A percentile compares a stretch with the other conserved stretches of the same genome.
phyloP scores from a whole-genome alignment of 2,888 invertebrate species.

The Agrochola lychnidis region DNA sequence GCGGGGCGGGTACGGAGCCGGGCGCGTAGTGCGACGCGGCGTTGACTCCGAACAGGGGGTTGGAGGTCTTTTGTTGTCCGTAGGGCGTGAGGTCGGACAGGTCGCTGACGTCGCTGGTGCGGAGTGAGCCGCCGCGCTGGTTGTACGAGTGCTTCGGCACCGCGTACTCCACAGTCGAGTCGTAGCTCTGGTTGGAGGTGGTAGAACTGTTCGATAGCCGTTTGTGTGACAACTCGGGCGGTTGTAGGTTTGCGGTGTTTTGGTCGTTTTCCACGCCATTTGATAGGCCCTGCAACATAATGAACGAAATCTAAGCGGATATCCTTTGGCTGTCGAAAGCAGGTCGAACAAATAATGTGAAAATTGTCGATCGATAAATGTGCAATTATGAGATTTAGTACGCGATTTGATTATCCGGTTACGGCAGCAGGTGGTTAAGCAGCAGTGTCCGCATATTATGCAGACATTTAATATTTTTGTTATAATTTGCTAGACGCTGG shows the following conservation, averaged over 20 bases:
- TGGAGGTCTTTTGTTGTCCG: slow-evolving; percentile 81
- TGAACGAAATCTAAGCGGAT: slow-evolving; percentile 50
- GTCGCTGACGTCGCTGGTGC: slow-evolving; percentile 78
- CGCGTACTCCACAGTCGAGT: slow-evolving; percentile 85
- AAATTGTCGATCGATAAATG: slow-evolving; percentile 39
- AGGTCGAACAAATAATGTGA: slow-evolving; percentile 30
- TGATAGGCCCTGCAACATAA: slow-evolving; percentile 84
- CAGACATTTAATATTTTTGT: neutral
- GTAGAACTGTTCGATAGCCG: slow-evolving; percentile 87
- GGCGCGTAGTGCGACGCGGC: slow-evolving; percentile 88
- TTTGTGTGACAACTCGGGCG: slow-evolving; percentile 82
- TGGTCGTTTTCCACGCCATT: slow-evolving; percentile 89
- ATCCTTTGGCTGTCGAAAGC: slow-evolving; percentile 38
- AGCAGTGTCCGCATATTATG: neutral
- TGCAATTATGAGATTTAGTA: slow-evolving; percentile 39
- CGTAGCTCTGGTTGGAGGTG: slow-evolving; percentile 87
- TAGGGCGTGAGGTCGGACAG: slow-evolving; percentile 73
- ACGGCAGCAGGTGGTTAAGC: neutral
- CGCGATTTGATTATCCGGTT: slow-evolving; percentile 16
- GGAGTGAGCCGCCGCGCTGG: slow-evolving; percentile 74
- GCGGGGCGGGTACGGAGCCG: slow-evolving; percentile 70
- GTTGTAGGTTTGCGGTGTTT: slow-evolving; percentile 83
- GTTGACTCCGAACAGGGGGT: slow-evolving; percentile 88
- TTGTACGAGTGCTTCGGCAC: slow-evolving; percentile 83
- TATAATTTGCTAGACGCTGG: neutral